phyloP scores from a whole-genome alignment of 2,797 vertebrate genomes.

The Gymnocypris eckloni region DNA sequence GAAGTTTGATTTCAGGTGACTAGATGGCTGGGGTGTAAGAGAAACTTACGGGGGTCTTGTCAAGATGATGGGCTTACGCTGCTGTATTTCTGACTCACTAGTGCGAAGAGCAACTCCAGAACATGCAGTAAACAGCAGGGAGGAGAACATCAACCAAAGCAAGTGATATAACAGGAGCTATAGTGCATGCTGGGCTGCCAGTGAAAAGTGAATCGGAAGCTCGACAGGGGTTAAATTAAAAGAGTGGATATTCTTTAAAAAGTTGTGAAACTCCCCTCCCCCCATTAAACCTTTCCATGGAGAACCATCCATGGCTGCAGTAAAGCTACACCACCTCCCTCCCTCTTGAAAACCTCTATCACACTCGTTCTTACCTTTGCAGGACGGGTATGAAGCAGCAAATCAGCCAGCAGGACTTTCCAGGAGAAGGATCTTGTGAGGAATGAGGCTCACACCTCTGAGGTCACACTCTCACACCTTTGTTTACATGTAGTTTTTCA shows the following conservation, averaged over 20 bases:
- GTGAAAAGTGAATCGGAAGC: background rate
- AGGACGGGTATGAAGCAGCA: background rate
- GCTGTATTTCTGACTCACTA: slow-evolving; percentile 25
- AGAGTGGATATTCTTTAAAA: slow-evolving; percentile 1
- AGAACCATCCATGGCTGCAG: background rate
- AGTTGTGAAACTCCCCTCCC: slow-evolving; percentile 6
- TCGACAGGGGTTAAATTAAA: slow-evolving; percentile 31
- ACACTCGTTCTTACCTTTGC: background rate
- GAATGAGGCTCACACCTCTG: slow-evolving; percentile 20
- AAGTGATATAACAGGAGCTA: slow-evolving; percentile 7
- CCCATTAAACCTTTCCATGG: slow-evolving; percentile 20
- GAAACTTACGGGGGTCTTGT: background rate
- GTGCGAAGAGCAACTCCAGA: background rate
- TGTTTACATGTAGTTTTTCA: slow-evolving; percentile 36
- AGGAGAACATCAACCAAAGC: slow-evolving; percentile 36
- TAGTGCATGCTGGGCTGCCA: slow-evolving; percentile 18
- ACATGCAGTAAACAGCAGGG: slow-evolving; percentile 41
- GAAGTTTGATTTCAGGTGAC: background rate
- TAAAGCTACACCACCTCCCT: slow-evolving; percentile 30
- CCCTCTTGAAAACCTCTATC: background rate
- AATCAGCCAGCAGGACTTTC: slow-evolving; percentile 21
- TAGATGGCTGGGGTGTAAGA: background rate
- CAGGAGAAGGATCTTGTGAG: slow-evolving; percentile 14
- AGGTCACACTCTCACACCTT: slow-evolving; percentile 47
- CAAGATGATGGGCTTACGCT: slow-evolving; percentile 10